phyloP scores from a whole-genome alignment of 2,888 invertebrate genomes.

The Chloroclystis v-ata region DNA sequence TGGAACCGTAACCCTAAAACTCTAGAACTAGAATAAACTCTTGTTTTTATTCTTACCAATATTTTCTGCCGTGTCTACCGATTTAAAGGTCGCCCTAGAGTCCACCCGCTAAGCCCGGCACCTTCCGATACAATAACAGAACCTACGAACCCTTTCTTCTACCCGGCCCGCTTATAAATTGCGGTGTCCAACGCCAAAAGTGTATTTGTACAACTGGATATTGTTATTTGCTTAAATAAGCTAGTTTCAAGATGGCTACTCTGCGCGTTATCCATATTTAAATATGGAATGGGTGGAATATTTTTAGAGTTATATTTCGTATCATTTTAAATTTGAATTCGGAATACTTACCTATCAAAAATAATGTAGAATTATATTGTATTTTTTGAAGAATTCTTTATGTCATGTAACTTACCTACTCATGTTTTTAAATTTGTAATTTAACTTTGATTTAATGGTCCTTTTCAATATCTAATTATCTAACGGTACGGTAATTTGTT shows the following conservation, averaged over 20 bases:
- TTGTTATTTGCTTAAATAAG: constrained; percentile 35
- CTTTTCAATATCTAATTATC: no score
- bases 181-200: constrained; percentile 64
- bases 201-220: constrained; percentile 47
- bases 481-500: no score
- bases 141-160: constrained; percentile 73
- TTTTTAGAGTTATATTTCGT: not conserved
- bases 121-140: constrained; percentile 77
- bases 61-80: constrained; percentile 30
- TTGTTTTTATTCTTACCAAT: no score
- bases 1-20: no score
- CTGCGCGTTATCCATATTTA: not conserved
- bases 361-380: no score
- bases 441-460: no score
- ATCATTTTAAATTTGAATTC: no score
- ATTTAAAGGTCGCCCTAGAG: constrained; percentile 21
- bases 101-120: constrained; percentile 64
- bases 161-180: constrained; percentile 63
- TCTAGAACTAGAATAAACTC: no score
- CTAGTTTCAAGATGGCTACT: not conserved
- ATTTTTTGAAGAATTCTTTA: no score
- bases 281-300: not conserved
- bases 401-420: no score
- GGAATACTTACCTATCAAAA: no score
- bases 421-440: no score